Evolutionary conservation across 2,888 invertebrate species (phyloP), one percentile per base, ranked within the genome.

Genomic region (Onchidella celtica): DNA sequence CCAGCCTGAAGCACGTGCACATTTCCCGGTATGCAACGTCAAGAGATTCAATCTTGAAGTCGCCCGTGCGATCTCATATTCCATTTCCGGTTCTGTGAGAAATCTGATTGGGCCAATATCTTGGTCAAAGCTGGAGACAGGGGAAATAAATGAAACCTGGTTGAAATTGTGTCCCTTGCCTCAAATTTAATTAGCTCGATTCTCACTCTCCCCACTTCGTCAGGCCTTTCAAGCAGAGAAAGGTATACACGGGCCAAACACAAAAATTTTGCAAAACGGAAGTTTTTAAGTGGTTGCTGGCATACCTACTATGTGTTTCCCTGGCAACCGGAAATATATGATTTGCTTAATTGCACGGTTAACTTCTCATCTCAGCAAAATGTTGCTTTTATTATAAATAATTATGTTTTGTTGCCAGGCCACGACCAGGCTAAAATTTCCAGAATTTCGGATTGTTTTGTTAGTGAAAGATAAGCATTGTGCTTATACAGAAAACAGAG

Each of bases 61-160:
- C 78, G 59, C 61, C 4, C 59, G 78, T 29, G 40, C 69, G 14
- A 61, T 78, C 78, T 78, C 78, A 78, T 69, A 59, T 78, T 78
- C 69, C 78, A 78, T 78, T 78, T 78, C 78, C 78, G 78, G 78
- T 70, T 78, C 70, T 29, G 34, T 24, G 4, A 59, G 78, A 70
- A 61, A 78, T 61, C 27, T 78, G 78, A 78, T 78, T 78, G 38
- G 38, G 78, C 70, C 78, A 78, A 78, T 78, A 77, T n/a, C 47
- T 70, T 61, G 24, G 69, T 61, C 32, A 70, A 61, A 61, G 78
- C 38, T 6, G 68, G 32, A 40, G 29, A 32, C 61, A 55, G 36
- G 32, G 32, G 27, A 78, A 78, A 78, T 61, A 78, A 36, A 59
- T 27, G 69, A 70, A 61, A 61, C 36, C 29, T 78, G 70, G 6